These are phyloP conservation scores for Physocephala rufipes DNA, from an alignment of 2,888 invertebrate species.

Conservation along the genomic window DNA sequence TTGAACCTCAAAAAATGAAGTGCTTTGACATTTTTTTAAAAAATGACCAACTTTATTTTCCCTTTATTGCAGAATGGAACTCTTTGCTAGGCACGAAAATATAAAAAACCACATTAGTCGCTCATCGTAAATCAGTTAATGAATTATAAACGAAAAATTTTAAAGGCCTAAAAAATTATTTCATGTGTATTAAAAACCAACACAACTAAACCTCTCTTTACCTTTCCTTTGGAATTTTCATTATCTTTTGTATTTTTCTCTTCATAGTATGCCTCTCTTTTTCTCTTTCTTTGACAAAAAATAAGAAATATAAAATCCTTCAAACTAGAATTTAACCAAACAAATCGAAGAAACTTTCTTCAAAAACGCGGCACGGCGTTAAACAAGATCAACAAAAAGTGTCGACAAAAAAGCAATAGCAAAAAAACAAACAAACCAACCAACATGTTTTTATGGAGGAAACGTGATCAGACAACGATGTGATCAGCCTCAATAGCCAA, in stretches of 20 bases:
- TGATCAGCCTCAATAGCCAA: background rate
- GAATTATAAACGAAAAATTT: no score
- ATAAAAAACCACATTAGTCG: no score
- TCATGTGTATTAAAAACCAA: background rate
- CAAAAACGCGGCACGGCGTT: background rate
- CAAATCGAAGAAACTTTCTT: slow-evolving; percentile 24
- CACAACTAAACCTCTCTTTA: background rate
- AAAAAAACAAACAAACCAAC: background rate
- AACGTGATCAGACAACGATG: slow-evolving; percentile 5
- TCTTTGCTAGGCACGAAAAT: no score
- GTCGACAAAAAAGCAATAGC: no score
- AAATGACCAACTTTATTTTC: no score
- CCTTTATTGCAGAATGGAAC: no score
- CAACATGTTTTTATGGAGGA: background rate
- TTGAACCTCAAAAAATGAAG: no score
- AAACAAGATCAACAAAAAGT: slow-evolving; percentile 3
- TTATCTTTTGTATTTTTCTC: background rate
- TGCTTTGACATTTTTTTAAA: no score
- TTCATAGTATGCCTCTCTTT: background rate
- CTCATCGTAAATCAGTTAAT: no score
- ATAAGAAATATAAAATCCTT: background rate
- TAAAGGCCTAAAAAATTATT: background rate
- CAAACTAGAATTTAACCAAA: background rate
- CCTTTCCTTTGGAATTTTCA: background rate
- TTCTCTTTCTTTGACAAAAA: background rate